Base-by-base conservation (phyloP, 2,888 invertebrate species). In the Atrina japonica region DNA sequence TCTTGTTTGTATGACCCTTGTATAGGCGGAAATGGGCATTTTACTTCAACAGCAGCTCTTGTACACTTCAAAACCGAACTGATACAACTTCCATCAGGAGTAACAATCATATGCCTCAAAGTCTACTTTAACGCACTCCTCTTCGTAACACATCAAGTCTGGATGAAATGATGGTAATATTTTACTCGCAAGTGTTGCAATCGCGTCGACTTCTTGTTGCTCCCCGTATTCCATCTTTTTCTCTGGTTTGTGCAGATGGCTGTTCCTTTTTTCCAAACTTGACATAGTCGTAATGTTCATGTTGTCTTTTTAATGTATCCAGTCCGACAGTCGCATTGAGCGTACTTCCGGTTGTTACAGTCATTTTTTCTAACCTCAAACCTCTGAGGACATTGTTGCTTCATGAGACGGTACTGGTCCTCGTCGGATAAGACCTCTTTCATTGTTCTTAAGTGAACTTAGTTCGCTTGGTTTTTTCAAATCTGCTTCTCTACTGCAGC, bases 21-120 rank as follows among this genome's bases (percentile, higher is more conserved):
- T 11, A n/a, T n/a, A n/a, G n/a, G n/a, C n/a, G 77, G 73, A 43
- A 29, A 64, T 2, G 73, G 75, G 30, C 75, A 75, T 56, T 77
- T 77, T 2, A 56, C 50, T 59, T 77, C 77, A 23, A 75, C 29
- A 27, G 52, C 73, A 52, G 52, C 50, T 18, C n/a, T n/a, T 25
- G 40, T 27, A 16, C 45, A 16, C 5, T 47, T 30, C 6, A 9
- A 58, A 7, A 50, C 43, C n/a, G 18, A 27, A 16, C 14, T 49
- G 30, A 58, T 41, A 16, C 18, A 41, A 49, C 63, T 66, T 41
- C 72, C 72, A 40, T 73, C 67, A 1, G 73, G 68, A 40, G 60
- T 65, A 5, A 68, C 49, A n/a, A 68, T 16, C 11, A 73, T 27
- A 11, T 7, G 14, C n/a, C 25, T 30, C 1, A n/a, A 16, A n/a